These are phyloP conservation scores for Drosophila varians DNA, from an alignment of 1,140 invertebrate genomes.

Conservation along the genomic window DNA sequence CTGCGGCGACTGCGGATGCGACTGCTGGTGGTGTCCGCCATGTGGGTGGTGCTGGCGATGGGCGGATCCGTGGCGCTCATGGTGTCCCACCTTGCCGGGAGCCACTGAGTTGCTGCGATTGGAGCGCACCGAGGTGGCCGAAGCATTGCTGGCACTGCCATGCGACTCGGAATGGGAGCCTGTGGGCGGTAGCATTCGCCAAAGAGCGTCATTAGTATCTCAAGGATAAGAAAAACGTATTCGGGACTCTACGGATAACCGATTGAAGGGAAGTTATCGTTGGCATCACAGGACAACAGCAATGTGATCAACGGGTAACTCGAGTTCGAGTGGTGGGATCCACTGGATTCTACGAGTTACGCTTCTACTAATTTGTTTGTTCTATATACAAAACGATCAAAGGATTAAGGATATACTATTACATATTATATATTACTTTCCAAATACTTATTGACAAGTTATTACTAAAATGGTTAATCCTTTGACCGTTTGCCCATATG, in stretches of 20 bases:
- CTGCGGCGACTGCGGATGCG: constrained; percentile 62
- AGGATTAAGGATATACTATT: not conserved
- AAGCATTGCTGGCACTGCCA: constrained; percentile 77
- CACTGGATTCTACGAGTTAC: constrained; percentile 7
- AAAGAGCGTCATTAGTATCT: constrained; percentile 6
- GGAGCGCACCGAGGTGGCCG: constrained; percentile 75
- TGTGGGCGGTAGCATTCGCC: constrained; percentile 14
- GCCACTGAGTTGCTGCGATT: constrained; percentile 81
- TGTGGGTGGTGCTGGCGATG: constrained; percentile 54
- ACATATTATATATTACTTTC: too few relatives aligned
- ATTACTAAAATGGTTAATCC: too few relatives aligned
- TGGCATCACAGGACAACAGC: constrained; percentile 45
- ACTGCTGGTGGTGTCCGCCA: constrained; percentile 14
- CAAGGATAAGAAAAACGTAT: not conserved
- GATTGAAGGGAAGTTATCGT: constrained; percentile 44
- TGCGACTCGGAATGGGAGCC: constrained; percentile 67
- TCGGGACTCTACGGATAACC: constrained; percentile 35
- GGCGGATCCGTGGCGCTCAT: constrained; percentile 73
- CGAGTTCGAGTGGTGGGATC: constrained; percentile 4
- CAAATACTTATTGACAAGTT: too few relatives aligned
- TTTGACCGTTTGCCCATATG: not conserved
- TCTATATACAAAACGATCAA: constrained; percentile 3
- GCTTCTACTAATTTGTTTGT: constrained; percentile 17
- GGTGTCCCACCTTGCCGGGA: constrained; percentile 69
- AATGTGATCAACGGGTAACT: constrained; percentile 35